Conservation (phyloP, 2,113 vertebrate species). For the Dunckerocampus dactyliophorus region DNA sequence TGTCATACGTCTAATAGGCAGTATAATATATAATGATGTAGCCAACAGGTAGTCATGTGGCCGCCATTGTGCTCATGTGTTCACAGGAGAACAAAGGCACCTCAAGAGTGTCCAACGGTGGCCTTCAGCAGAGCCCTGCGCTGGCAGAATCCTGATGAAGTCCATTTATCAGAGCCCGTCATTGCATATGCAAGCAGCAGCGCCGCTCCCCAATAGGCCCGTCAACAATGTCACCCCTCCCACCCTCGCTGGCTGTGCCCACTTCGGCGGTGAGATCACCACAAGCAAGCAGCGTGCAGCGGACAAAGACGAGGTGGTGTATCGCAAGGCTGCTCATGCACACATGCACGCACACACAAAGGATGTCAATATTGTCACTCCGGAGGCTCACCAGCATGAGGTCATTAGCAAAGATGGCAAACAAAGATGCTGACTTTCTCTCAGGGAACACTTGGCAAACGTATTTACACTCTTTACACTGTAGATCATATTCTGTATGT, state of each 20-base stretch:
- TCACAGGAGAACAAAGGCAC: conserved; percentile 61
- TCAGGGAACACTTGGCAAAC: background rate
- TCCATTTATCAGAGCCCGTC: conserved; percentile 60
- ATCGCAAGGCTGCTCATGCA: background rate
- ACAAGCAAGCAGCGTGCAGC: background rate
- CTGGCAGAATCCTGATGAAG: conserved; percentile 54
- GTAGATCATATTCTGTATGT: too few relatives aligned
- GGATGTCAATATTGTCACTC: conserved; percentile 31
- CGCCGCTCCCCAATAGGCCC: conserved; percentile 47
- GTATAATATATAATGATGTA: too few relatives aligned
- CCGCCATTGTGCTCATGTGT: conserved; percentile 43
- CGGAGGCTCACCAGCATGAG: conserved; percentile 25
- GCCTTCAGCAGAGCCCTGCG: conserved; percentile 46
- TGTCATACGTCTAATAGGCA: too few relatives aligned
- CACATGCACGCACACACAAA: background rate
- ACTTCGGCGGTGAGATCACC: conserved; percentile 57
- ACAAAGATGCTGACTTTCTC: conserved; percentile 36
- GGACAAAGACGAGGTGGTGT: background rate
- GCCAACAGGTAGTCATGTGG: too few relatives aligned
- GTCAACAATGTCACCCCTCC: conserved; percentile 7
- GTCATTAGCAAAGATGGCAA: conserved; percentile 31
- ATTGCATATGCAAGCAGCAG: conserved; percentile 61
- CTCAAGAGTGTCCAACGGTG: conserved; percentile 40
- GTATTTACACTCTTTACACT: too few relatives aligned
- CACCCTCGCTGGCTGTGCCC: conserved; percentile 27